Evolutionary conservation across 1,140 invertebrate species (phyloP).

Genomic region (Drosophila kanapiae): DNA sequence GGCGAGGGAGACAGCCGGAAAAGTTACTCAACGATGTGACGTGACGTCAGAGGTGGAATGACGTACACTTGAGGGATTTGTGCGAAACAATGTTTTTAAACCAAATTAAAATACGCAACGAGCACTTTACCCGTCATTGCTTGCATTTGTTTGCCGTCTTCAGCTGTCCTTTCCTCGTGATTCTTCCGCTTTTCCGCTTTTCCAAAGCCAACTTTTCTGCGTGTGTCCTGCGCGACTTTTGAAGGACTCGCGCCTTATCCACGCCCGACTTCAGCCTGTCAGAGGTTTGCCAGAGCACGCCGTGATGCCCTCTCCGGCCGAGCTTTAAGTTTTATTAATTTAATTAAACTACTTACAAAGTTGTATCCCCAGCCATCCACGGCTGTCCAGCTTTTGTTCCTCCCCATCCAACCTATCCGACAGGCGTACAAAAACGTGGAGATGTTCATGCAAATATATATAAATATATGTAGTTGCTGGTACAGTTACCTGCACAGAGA

Average conservation of each 20-base stretch:
- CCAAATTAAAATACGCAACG: conserved; percentile 83
- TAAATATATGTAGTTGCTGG: conserved; percentile 3
- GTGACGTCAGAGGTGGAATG: conserved; percentile 76
- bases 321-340: conserved; percentile 83
- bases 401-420: conserved; percentile 35
- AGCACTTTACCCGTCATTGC: conserved; percentile 82
- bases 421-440: conserved; percentile 45
- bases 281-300: conserved; percentile 24
- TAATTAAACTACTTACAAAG: conserved; percentile 84
- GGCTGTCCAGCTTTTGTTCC: conserved; percentile 47
- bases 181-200: conserved; percentile 1
- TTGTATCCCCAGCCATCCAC: conserved; percentile 74
- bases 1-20: conserved; percentile 15
- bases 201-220: conserved; percentile 52
- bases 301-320: conserved; percentile 36
- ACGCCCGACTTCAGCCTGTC: conserved; percentile 27
- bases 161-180: conserved; percentile 52
- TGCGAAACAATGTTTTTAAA: conserved; percentile 83
- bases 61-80: conserved; percentile 78
- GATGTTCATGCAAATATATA: conserved; percentile 24
- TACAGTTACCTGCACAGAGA: conserved; percentile 8
- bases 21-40: conserved; percentile 58
- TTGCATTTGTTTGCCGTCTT: conserved; percentile 81
- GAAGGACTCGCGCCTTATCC: conserved; percentile 48
- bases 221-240: conserved; percentile 72